Evolutionary conservation across 2,113 vertebrate species (phyloP).

Genomic region (Speoplatyrhinus poulsoni): DNA sequence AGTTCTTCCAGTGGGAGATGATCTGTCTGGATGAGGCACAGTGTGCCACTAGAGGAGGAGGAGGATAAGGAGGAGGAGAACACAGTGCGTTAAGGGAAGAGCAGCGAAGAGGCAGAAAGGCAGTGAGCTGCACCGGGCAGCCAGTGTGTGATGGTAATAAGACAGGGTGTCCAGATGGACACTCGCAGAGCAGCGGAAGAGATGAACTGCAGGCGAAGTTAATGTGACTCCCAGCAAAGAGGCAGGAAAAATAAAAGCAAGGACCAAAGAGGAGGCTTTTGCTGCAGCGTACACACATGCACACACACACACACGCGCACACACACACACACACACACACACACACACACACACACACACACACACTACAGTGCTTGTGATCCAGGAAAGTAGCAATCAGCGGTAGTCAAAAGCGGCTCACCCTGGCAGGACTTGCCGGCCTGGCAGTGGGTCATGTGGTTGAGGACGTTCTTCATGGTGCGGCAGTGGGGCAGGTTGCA

Average conservation of each 20-base stretch:
- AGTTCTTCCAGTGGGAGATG: slow-evolving; percentile 99
- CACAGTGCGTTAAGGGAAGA: slow-evolving; percentile 7
- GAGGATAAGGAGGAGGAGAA: slow-evolving; percentile 28
- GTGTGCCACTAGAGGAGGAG: slow-evolving; percentile 86
- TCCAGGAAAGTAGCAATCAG: no score
- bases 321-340: no score
- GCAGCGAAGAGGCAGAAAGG: neutral
- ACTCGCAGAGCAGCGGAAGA: no score
- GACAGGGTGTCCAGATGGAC: no score
- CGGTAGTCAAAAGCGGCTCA: slow-evolving; percentile 74
- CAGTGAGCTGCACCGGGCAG: no score
- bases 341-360: no score
- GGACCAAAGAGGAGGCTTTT: neutral
- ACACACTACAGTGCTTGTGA: no score
- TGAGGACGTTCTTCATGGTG: slow-evolving; percentile 99
- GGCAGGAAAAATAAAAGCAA: slow-evolving; percentile 7
- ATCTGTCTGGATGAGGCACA: slow-evolving; percentile 99
- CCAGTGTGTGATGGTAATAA: no score
- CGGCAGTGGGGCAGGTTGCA: slow-evolving; percentile 98
- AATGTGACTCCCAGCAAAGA: neutral
- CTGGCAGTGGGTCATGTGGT: slow-evolving; percentile 99
- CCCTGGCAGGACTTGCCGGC: slow-evolving; percentile 98
- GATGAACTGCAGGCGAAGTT: no score
- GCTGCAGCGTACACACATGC: no score
- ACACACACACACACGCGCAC: no score